Conservation (phyloP, 2,797 vertebrate genomes). For the Rallus crepitans region DNA sequence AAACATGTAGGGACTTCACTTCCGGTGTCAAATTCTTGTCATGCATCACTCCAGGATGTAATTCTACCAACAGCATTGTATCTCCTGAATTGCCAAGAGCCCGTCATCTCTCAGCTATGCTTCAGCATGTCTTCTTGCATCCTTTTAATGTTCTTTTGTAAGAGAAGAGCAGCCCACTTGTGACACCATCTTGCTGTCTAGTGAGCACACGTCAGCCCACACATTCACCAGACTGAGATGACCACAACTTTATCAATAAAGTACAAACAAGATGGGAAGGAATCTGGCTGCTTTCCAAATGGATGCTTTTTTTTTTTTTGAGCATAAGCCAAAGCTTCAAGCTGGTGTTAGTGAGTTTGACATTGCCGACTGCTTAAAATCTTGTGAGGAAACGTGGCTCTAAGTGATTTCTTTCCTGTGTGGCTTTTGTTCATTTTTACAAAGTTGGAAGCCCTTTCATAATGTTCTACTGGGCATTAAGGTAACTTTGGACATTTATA, state of each 20-base stretch:
- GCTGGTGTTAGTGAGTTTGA: neutral
- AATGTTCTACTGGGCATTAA: neutral
- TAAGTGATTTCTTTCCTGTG: neutral
- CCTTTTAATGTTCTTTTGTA: neutral
- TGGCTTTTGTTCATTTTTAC: constrained; percentile 23
- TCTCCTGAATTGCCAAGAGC: neutral
- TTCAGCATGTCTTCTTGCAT: constrained; percentile 23
- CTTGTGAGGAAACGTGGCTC: constrained; percentile 21
- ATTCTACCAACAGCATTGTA: fast-evolving
- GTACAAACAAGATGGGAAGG: neutral
- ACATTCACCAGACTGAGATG: neutral
- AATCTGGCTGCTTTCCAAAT: neutral
- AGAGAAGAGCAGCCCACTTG: neutral
- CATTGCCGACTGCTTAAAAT: constrained; percentile 1
- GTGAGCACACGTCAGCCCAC: neutral
- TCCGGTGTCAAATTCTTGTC: neutral
- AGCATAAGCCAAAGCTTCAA: constrained; percentile 42
- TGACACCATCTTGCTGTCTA: neutral
- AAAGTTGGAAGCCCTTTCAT: neutral
- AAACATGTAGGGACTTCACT: neutral
- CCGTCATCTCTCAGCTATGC: neutral
- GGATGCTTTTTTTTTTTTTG: neutral
- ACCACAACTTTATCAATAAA: neutral
- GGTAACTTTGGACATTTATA: neutral
- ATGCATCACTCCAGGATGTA: neutral